These are phyloP conservation scores for Cosmorhoe ocellata DNA, from an alignment of 2,888 invertebrate species.

Conservation along the genomic window DNA sequence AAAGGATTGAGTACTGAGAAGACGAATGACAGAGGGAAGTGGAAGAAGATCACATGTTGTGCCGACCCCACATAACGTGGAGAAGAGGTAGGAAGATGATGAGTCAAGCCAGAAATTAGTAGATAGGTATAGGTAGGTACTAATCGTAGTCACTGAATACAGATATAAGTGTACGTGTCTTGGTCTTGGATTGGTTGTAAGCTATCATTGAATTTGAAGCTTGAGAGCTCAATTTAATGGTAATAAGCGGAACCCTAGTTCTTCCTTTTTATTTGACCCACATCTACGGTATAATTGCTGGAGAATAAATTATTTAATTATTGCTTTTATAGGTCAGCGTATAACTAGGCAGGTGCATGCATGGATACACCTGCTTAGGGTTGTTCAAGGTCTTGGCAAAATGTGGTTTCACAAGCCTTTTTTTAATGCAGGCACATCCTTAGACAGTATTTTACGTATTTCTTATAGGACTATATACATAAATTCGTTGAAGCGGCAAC, in stretches of 20 bases:
- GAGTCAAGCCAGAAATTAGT: no score
- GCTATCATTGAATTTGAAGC: no score
- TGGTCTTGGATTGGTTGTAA: no score
- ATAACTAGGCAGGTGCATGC: constrained; percentile 73
- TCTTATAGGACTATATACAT: constrained; percentile 23
- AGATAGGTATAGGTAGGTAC: no score
- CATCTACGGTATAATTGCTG: constrained; percentile 72
- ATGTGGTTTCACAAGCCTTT: constrained; percentile 43
- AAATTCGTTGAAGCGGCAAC: constrained; percentile 1
- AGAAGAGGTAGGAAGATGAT: no score
- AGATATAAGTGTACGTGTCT: no score
- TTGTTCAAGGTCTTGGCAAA: constrained; percentile 66
- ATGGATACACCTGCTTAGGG: constrained; percentile 69
- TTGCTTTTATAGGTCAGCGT: constrained; percentile 79
- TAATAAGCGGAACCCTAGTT: constrained; percentile 43
- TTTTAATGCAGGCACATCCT: constrained; percentile 15
- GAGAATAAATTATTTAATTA: constrained; percentile 76
- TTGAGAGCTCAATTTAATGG: no score
- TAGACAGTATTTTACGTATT: constrained; percentile 17
- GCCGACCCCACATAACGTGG: no score
- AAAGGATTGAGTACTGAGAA: no score
- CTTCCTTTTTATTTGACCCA: constrained; percentile 73
- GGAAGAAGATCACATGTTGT: no score
- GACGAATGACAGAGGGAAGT: no score
- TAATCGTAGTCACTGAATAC: no score